phyloP scores from a whole-genome alignment of 2,888 invertebrate genomes.

The Drosophila siamana region DNA sequence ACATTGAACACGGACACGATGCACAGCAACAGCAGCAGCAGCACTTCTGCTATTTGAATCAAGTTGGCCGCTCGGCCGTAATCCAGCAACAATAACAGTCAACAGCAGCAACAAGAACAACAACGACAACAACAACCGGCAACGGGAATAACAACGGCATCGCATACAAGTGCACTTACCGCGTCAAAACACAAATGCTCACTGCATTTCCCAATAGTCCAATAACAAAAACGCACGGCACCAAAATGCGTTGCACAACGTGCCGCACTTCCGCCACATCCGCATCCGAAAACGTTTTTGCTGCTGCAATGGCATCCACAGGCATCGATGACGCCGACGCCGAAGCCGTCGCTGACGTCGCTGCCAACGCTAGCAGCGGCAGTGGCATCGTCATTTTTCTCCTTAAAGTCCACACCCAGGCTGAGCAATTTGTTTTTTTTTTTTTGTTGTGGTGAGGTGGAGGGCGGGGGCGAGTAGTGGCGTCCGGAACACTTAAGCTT shows the following conservation, averaged over 20 bases:
- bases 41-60: slow-evolving; percentile 46
- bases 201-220: slow-evolving; percentile 90
- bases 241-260: slow-evolving; percentile 87
- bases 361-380: slow-evolving; percentile 25
- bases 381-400: slow-evolving; percentile 38
- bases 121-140: slow-evolving; percentile 17
- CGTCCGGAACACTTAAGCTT: slow-evolving; percentile 39
- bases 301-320: slow-evolving; percentile 43
- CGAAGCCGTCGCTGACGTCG: slow-evolving; percentile 8
- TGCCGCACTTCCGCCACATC: slow-evolving; percentile 84
- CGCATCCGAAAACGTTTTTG: slow-evolving; percentile 81
- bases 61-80: slow-evolving; percentile 52
- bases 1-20: slow-evolving; percentile 41
- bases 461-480: too few relatives aligned
- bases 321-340: slow-evolving; percentile 30
- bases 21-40: slow-evolving; percentile 4
- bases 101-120: slow-evolving; percentile 14
- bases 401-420: not conserved
- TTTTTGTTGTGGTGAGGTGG: too few relatives aligned
- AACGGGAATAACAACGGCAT: slow-evolving; percentile 12
- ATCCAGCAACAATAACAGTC: slow-evolving; percentile 55
- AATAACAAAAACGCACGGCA: slow-evolving; percentile 88
- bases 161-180: slow-evolving; percentile 84
- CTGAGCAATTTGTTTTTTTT: too few relatives aligned
- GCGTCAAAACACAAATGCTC: slow-evolving; percentile 87